phyloP scores from a whole-genome alignment of 2,113 vertebrate species.

The Geothlypis trichas region DNA sequence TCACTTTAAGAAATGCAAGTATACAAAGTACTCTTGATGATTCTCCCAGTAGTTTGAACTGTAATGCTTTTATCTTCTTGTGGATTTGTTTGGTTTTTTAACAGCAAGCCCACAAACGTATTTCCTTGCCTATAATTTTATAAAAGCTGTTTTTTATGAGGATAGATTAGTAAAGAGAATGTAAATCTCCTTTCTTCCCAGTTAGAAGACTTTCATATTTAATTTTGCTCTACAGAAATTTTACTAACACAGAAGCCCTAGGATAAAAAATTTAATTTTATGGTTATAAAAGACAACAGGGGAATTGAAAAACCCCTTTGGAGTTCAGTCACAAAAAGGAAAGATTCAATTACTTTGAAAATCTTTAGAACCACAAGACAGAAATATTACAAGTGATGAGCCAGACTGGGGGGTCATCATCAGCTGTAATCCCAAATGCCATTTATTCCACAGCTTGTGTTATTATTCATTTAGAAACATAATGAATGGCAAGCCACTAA shows the following conservation, averaged over 20 bases:
- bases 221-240: slow-evolving; percentile 50
- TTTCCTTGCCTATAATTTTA: neutral
- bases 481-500: slow-evolving; percentile 50
- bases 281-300: slow-evolving; percentile 53
- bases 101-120: neutral
- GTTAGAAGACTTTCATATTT: slow-evolving; percentile 27
- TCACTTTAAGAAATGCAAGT: neutral
- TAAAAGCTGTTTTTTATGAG: neutral
- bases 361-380: slow-evolving; percentile 31
- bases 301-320: slow-evolving; percentile 54
- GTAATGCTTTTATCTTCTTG: neutral
- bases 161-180: slow-evolving; percentile 14
- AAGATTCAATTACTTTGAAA: slow-evolving; percentile 71
- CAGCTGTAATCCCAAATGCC: slow-evolving; percentile 52
- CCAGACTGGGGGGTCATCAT: slow-evolving; percentile 44
- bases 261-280: slow-evolving; percentile 65
- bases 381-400: slow-evolving; percentile 57
- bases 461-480: slow-evolving; percentile 41
- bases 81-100: neutral
- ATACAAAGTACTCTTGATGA: neutral
- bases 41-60: neutral
- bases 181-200: neutral
- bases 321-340: slow-evolving; percentile 61
- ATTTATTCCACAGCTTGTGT: slow-evolving; percentile 19
- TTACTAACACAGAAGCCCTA: slow-evolving; percentile 25